Evolutionary conservation across 2,888 invertebrate species (phyloP), one percentile per base, ranked within the genome.

Genomic region (Lasioglossum oenotherae): DNA sequence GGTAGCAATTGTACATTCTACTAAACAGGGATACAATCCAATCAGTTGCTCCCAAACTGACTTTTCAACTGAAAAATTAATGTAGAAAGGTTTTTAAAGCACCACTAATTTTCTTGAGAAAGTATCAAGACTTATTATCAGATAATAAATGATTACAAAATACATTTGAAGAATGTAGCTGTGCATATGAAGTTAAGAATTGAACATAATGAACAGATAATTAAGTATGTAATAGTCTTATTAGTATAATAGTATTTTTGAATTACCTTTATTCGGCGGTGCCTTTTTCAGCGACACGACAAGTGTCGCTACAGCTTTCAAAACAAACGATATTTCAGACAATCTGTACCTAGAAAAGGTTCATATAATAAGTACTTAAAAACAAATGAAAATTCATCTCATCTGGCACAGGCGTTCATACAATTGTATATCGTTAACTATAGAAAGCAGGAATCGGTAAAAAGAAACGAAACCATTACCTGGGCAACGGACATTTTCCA

Each of bases 41-140:
- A 99, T 99, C 81, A 99, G 96, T 94, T 99, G 98, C 94, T 98
- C 97, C 99, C 99, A 99, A 0, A 99, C 98, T 35, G 97, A 97
- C 90, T 97, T 96, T 95, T 98, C 99, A 84, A 99, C 99, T 98
- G 94, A 76, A 74, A 73, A 53, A 74, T 49, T n/a, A 74, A 96
- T 96, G 86, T 35, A 38, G 78, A 80, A 64, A 71, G 49, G 0
- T 53, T 69, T 27, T 35, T 53, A 69, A 64, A 72, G 1, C 14
- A 19, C 14, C 44, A 19, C 12, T 27, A 31, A 31, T 69, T 46
- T 8, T n/a, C 1, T 14, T 6, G 31, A 0, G 31, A 31, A 16
- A 41, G 1, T 27, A 27, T n/a, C 27, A 27, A 60, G 12, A 12
- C 19, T 60, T 60, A 12, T 12, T 60, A 12, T 23, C 38, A 69